These are phyloP conservation scores for Gastracanthus pulcherrimus DNA, from an alignment of 2,888 invertebrate genomes.

Conservation along the genomic window DNA sequence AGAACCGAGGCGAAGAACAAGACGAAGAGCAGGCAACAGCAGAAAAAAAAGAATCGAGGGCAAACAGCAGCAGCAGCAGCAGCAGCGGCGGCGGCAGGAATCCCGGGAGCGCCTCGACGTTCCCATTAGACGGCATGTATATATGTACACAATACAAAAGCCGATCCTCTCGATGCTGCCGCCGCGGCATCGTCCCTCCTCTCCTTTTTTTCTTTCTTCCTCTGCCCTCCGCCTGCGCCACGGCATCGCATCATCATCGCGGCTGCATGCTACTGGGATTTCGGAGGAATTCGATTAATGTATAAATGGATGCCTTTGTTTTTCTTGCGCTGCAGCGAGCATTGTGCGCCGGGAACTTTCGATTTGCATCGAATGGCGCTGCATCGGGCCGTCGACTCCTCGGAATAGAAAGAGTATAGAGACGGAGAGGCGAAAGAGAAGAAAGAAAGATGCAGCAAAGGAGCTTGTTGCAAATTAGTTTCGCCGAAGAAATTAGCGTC, in stretches of 20 bases:
- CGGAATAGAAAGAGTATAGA: too few species aligned
- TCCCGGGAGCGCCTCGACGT: slow-evolving; percentile 18
- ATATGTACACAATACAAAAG: background rate
- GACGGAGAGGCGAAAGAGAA: too few species aligned
- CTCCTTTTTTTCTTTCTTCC: background rate
- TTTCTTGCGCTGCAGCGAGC: background rate
- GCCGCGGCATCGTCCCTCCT: background rate
- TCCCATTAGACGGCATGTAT: slow-evolving; percentile 5
- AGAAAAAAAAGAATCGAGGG: background rate
- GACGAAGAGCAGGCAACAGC: background rate
- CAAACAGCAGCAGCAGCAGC: background rate
- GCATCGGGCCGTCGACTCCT: too few species aligned
- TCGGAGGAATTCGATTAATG: slow-evolving; percentile 9
- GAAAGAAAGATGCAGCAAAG: too few species aligned
- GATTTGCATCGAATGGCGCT: slow-evolving; percentile 28
- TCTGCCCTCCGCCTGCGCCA: too few species aligned
- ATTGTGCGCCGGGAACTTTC: too few species aligned
- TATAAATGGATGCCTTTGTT: slow-evolving; percentile 25
- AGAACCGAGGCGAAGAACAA: background rate
- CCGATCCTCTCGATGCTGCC: slow-evolving; percentile 1
- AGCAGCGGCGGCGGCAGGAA: background rate
- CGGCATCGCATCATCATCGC: slow-evolving; percentile 1
- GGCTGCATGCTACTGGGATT: background rate
- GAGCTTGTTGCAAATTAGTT: slow-evolving; percentile 14
- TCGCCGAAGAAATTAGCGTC: slow-evolving; percentile 15